A percentile compares a stretch with the other conserved stretches of the same genome.
phyloP scores from a whole-genome alignment of 2,888 invertebrate species.

The Cataglyphis cursor region DNA sequence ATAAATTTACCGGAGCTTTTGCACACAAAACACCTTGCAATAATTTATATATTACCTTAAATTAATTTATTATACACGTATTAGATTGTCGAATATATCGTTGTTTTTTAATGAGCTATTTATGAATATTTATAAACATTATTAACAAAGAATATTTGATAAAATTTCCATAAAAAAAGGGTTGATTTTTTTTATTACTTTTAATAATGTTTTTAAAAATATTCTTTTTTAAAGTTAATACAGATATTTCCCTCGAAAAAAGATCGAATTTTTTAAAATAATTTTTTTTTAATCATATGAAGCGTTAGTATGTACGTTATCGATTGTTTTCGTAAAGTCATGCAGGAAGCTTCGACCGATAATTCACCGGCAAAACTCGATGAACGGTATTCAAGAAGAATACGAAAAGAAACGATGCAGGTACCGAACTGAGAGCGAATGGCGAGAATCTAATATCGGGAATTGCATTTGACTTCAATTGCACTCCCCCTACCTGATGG shows the following conservation, averaged over 20 bases:
- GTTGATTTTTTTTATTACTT: not conserved
- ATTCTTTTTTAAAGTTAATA: not conserved
- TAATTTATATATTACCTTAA: not conserved
- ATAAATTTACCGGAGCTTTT: not conserved
- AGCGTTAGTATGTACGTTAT: not conserved
- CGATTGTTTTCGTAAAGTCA: slow-evolving; percentile 26
- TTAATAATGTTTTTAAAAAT: not conserved
- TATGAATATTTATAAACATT: not conserved
- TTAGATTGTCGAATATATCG: not conserved
- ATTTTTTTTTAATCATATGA: not conserved
- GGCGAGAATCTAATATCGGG: slow-evolving; percentile 72
- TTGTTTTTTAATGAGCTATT: not conserved
- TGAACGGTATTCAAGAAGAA: slow-evolving; percentile 65
- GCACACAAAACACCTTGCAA: not conserved
- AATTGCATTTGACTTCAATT: slow-evolving; percentile 73
- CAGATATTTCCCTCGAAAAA: not conserved
- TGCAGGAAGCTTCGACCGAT: slow-evolving; percentile 58
- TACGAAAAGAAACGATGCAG: slow-evolving; percentile 61
- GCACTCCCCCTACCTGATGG: slow-evolving; percentile 19
- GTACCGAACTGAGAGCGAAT: slow-evolving; percentile 62
- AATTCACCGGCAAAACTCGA: slow-evolving; percentile 62
- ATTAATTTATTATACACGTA: not conserved
- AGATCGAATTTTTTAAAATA: not conserved
- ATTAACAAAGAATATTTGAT: not conserved
- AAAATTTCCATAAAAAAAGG: not conserved